These are phyloP conservation scores for Lepidurus couesii DNA, from an alignment of 1,140 invertebrate genomes.

Conservation along the genomic window DNA sequence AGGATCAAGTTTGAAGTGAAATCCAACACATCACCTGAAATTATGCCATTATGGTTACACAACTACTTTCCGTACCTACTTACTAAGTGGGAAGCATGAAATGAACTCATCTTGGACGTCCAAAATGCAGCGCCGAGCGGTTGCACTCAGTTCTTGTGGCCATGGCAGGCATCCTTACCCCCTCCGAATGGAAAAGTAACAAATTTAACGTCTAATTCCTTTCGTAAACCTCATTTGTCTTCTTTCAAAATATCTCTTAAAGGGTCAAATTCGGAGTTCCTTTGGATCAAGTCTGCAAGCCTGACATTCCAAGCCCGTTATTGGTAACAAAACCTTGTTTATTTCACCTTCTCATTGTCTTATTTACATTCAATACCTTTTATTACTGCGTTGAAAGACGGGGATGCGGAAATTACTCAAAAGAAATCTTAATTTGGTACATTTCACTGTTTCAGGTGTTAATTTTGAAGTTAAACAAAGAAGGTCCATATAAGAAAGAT, in stretches of 20 bases:
- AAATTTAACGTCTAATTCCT: slow-evolving; percentile 36
- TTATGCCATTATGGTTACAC: background rate
- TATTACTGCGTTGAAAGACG: background rate
- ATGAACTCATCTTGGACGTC: slow-evolving; percentile 26
- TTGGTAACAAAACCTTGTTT: slow-evolving; percentile 56
- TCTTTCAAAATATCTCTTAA: slow-evolving; percentile 35
- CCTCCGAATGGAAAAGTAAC: slow-evolving; percentile 71
- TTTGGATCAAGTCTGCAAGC: slow-evolving; percentile 83
- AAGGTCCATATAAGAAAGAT: slow-evolving; percentile 84
- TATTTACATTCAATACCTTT: background rate
- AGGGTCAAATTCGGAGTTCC: slow-evolving; percentile 87
- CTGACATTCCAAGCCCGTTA: slow-evolving; percentile 83
- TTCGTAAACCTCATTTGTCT: background rate
- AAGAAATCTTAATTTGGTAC: slow-evolving; percentile 10
- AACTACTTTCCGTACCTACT: slow-evolving; percentile 13
- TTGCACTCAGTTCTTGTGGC: slow-evolving; percentile 81
- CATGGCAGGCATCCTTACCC: slow-evolving; percentile 61
- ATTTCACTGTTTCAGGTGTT: slow-evolving; percentile 66
- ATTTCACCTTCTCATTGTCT: slow-evolving; percentile 22
- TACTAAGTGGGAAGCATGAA: background rate
- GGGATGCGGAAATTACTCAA: background rate
- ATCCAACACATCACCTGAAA: background rate
- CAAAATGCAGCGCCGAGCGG: slow-evolving; percentile 71
- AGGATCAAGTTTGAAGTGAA: slow-evolving; percentile 1
- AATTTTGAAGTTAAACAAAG: slow-evolving; percentile 89